Evolutionary conservation across 2,888 invertebrate species (phyloP).

Genomic region (Pristionchus entomophagus): DNA sequence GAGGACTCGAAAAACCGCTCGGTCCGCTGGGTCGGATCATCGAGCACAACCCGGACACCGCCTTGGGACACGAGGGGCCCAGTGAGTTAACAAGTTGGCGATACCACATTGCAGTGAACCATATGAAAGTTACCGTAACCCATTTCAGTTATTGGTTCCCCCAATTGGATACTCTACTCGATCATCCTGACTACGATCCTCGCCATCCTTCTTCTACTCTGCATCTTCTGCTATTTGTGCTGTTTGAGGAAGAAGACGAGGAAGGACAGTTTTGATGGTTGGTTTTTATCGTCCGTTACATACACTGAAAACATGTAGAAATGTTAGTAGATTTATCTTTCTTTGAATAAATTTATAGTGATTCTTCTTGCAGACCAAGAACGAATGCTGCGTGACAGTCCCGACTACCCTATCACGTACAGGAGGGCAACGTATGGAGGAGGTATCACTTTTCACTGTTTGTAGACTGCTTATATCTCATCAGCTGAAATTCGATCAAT

Average conservation of each 20-base stretch:
- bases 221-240: constrained; percentile 42
- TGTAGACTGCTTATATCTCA: too few relatives aligned
- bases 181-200: constrained; percentile 44
- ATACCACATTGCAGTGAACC: too few relatives aligned
- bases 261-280: constrained; percentile 35
- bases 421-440: not conserved
- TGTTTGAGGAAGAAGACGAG: constrained; percentile 39
- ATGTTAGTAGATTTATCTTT: too few relatives aligned
- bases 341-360: not conserved
- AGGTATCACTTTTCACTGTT: too few relatives aligned
- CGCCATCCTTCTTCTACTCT: constrained; percentile 29
- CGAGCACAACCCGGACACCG: constrained; percentile 29
- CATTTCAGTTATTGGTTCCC: not conserved
- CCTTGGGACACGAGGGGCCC: too few relatives aligned
- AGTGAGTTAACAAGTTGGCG: constrained; percentile 37
- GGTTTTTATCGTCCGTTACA: not conserved
- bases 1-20: not conserved
- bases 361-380: constrained; percentile 15
- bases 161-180: constrained; percentile 42
- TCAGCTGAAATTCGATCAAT: too few relatives aligned
- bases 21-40: not conserved
- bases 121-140: not conserved
- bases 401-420: constrained; percentile 3
- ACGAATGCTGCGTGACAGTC: constrained; percentile 39
- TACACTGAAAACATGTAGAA: not conserved